phyloP scores from a whole-genome alignment of 1,140 invertebrate genomes.

The Drosophila lacteicornis region DNA sequence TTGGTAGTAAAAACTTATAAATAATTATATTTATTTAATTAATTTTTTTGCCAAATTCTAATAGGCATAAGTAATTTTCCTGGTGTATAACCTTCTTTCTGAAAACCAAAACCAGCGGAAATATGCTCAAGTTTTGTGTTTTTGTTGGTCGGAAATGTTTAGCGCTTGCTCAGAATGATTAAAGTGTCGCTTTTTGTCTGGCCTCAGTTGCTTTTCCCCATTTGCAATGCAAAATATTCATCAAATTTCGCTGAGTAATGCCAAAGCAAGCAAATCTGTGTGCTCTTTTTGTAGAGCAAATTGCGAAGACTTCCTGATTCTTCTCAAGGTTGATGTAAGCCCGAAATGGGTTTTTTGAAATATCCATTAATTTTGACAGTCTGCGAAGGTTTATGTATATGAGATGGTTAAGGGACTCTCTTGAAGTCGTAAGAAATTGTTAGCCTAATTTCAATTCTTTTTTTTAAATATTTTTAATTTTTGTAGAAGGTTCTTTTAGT shows the following conservation, averaged over 20 bases:
- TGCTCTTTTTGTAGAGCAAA: constrained; percentile 14
- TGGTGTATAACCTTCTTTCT: constrained; percentile 20
- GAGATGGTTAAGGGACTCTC: too few species aligned
- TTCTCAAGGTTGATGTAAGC: constrained; percentile 21
- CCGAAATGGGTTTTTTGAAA: not conserved
- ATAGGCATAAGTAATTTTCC: not conserved
- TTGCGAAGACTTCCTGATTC: constrained; percentile 30
- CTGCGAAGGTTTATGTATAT: not conserved
- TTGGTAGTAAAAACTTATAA: not conserved
- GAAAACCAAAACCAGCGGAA: constrained; percentile 39
- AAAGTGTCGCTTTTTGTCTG: constrained; percentile 61
- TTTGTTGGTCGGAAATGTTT: constrained; percentile 70
- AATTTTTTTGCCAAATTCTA: not conserved
- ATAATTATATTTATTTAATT: too few species aligned
- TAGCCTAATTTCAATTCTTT: not conserved
- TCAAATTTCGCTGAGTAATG: constrained; percentile 36
- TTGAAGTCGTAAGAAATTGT: not conserved
- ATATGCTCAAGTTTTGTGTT: constrained; percentile 66
- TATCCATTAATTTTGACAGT: not conserved
- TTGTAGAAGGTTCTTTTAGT: not conserved
- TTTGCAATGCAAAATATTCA: constrained; percentile 41
- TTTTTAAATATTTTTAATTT: not conserved
- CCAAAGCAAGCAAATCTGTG: constrained; percentile 29
- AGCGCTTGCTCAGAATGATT: constrained; percentile 68
- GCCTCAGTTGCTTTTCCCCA: constrained; percentile 23